phyloP scores from a whole-genome alignment of 2,888 invertebrate species.

The Oscheius sp. region DNA sequence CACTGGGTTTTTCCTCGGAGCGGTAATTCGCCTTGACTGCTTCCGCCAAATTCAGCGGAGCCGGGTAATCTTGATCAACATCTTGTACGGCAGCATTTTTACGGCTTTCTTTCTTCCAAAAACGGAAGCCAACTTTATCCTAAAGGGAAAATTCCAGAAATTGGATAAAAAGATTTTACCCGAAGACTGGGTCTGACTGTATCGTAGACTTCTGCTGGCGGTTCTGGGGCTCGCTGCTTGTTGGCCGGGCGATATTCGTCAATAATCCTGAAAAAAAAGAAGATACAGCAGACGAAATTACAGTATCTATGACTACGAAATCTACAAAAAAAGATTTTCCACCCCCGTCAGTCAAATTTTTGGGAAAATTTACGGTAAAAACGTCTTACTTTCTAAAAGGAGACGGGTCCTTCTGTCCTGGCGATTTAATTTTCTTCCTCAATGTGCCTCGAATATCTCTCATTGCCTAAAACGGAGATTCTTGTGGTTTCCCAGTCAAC shows the following conservation, averaged over 20 bases:
- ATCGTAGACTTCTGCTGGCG: slow-evolving; percentile 30
- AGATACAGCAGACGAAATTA: neutral
- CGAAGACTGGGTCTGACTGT: neutral
- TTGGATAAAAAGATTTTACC: too few relatives aligned
- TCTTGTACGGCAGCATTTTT: slow-evolving; percentile 10
- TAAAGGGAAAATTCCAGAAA: neutral
- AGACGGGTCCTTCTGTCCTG: slow-evolving; percentile 16
- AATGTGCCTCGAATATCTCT: slow-evolving; percentile 38
- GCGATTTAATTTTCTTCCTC: slow-evolving; percentile 34
- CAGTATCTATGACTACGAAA: too few relatives aligned
- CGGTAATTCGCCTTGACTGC: slow-evolving; percentile 30
- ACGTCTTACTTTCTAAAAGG: slow-evolving; percentile 21
- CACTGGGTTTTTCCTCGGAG: neutral
- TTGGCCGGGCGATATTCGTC: slow-evolving; percentile 34
- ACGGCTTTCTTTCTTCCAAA: slow-evolving; percentile 24
- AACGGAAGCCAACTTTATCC: slow-evolving; percentile 26
- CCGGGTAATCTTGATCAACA: slow-evolving; percentile 9
- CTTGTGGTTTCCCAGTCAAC: neutral
- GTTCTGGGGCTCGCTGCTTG: slow-evolving; percentile 1
- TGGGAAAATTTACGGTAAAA: neutral
- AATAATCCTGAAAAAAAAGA: slow-evolving; percentile 1
- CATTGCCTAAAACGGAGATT: slow-evolving; percentile 36
- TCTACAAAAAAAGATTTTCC: too few relatives aligned
- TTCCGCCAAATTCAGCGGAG: slow-evolving; percentile 18
- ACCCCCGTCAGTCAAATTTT: too few relatives aligned